Conservation (phyloP, 1,140 invertebrate genomes). For the Drosophila littoralis region DNA sequence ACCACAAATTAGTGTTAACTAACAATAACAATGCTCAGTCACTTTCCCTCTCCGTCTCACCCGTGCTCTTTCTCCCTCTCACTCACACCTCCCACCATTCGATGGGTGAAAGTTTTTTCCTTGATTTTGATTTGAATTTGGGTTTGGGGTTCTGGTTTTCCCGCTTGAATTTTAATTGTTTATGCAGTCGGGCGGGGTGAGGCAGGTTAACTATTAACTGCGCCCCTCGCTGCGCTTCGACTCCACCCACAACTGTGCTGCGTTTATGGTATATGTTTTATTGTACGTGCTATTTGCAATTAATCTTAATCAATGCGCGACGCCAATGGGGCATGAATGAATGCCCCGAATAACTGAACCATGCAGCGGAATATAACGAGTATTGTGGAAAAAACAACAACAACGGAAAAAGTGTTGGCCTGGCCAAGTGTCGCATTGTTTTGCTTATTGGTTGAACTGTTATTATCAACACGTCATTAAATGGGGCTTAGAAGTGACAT, state of each 20-base stretch:
- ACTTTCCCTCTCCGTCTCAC: background rate
- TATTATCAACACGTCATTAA: conserved; percentile 18
- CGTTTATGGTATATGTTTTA: conserved; percentile 46
- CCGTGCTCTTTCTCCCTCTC: conserved; percentile 2
- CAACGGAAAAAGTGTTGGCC: conserved; percentile 28
- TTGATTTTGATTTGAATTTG: conserved; percentile 6
- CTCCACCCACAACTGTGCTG: background rate
- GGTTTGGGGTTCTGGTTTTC: conserved; percentile 39
- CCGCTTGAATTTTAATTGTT: conserved; percentile 59
- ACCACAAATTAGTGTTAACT: conserved; percentile 15
- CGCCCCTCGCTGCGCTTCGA: background rate
- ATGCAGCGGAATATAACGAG: conserved; percentile 31
- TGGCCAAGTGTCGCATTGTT: conserved; percentile 36
- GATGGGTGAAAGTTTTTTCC: conserved; percentile 55
- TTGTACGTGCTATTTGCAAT: conserved; percentile 58
- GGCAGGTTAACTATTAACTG: conserved; percentile 45
- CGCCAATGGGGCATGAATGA: conserved; percentile 45
- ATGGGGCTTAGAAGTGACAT: background rate
- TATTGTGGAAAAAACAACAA: conserved; percentile 12
- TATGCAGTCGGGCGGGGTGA: conserved; percentile 34
- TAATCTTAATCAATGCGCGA: conserved; percentile 68
- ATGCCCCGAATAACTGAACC: conserved; percentile 40
- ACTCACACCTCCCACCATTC: background rate
- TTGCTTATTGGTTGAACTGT: conserved; percentile 18
- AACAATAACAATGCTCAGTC: conserved; percentile 18